Conservation (phyloP, 2,888 invertebrate genomes). For the Schrankia costaestrigalis region DNA sequence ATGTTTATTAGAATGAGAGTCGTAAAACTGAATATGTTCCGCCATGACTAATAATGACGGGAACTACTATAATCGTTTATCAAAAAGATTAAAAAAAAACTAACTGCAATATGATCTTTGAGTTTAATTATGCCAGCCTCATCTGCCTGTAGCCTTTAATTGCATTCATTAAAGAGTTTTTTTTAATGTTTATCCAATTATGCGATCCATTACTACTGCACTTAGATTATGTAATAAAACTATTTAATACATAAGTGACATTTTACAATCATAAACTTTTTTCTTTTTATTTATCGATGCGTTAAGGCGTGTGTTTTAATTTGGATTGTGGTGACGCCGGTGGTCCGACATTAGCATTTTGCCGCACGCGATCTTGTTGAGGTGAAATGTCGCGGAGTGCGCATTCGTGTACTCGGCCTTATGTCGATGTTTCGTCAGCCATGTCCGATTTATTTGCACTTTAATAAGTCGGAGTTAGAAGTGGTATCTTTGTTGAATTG, state of each 20-base stretch:
- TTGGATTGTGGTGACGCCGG: constrained; percentile 25
- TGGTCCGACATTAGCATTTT: constrained; percentile 45
- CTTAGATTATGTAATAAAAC: not conserved
- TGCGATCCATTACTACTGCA: constrained; percentile 1
- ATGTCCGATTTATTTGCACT: constrained; percentile 26
- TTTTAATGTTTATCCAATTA: constrained; percentile 3
- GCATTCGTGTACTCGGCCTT: constrained; percentile 22
- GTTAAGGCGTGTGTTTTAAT: constrained; percentile 1
- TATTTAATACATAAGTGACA: not conserved
- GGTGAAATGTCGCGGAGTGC: constrained; percentile 17
- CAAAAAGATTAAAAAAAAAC: not conserved
- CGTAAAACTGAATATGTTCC: too few relatives aligned
- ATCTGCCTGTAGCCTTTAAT: not conserved
- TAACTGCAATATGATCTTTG: constrained; percentile 3
- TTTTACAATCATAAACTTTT: constrained; percentile 2
- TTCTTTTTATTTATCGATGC: not conserved
- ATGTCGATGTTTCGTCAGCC: constrained; percentile 25
- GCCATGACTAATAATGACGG: too few relatives aligned
- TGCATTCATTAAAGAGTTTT: constrained; percentile 2
- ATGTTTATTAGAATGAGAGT: too few relatives aligned
- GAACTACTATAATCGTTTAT: too few relatives aligned
- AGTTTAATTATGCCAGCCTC: not conserved
- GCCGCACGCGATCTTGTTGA: constrained; percentile 34
- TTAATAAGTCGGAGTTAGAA: constrained; percentile 13
- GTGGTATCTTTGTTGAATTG: too few relatives aligned